Evolutionary conservation across 2,888 invertebrate genomes (phyloP), one percentile per base, ranked within the genome.

Genomic region (Platycheirus rosarum): DNA sequence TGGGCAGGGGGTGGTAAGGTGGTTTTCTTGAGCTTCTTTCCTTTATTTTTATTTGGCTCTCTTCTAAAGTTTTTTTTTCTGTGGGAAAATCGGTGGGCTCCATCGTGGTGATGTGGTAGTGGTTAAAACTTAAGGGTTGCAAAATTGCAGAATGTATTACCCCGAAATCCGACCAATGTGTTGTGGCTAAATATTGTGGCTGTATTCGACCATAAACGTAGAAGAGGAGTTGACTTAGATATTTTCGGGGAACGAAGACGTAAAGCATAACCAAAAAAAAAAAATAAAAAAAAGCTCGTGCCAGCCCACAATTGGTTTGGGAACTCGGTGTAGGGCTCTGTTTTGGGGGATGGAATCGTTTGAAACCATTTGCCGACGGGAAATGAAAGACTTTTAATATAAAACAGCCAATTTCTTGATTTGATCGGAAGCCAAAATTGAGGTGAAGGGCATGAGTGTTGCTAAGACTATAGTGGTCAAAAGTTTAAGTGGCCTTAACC

Each of bases 171-270:
- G 76, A 85, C 87, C 87, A 87, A 87, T 87, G 86, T 87, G 85
- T 87, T 86, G 86, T 84, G 87, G 86, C 86, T 84, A 86, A 86
- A 86, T 86, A 86, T 86, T 86, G 86, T 85, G 87, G 86, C 85
- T 85, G 85, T 85, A 85, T 84, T 78, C 82, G 78, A 70, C 76
- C 76, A 80, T 84, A 84, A 84, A 65, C 60, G 74, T 79, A 79
- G 82, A 82, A 82, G 82, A 82, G 77, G 82, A 82, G 82, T 82
- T 77, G 82, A 82, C 82, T 82, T 82, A 68, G 66, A 75, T 74
- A 62, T 60, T 66, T 78, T 78, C 66, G 35, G 20, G 60, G 66
- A 46, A 51, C 14, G 40, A 51, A 66, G 65, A 76, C 51, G 37
- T 16, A 60, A 23, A 53, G 37, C 13, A 49, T 13, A 37, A 11